A percentile compares a stretch with the other conserved stretches of the same genome.
These are phyloP conservation scores for Pedionomus torquatus DNA, from an alignment of 2,113 vertebrate species.

Conservation along the genomic window DNA sequence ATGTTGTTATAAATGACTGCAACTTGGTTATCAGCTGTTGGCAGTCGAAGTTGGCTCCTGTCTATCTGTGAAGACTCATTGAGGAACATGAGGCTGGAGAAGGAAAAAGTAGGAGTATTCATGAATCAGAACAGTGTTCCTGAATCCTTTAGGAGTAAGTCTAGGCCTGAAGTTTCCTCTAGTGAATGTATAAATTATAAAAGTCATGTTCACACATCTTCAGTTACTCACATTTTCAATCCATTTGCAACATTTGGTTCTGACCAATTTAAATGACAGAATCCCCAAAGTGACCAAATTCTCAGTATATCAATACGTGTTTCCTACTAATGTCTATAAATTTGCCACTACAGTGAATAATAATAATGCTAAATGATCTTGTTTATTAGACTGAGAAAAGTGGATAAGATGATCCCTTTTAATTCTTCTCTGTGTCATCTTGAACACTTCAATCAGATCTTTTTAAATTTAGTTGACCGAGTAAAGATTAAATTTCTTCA, in stretches of 20 bases:
- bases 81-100: not conserved
- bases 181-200: not conserved
- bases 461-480: not conserved
- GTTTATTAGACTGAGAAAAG: not conserved
- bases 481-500: not conserved
- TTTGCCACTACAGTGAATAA: not conserved
- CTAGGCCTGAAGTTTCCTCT: not conserved
- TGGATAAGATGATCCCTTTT: not conserved
- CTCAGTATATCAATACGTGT: not conserved
- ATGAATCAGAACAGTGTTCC: not conserved
- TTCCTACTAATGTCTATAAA: constrained; percentile 15
- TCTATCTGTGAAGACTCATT: not conserved
- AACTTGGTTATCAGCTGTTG: not conserved
- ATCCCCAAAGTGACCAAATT: not conserved
- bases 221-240: not conserved
- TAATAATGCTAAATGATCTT: not conserved
- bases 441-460: not conserved
- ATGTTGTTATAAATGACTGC: not conserved
- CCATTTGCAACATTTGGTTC: not conserved
- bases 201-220: not conserved
- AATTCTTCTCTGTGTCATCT: not conserved
- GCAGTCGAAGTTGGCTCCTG: not conserved
- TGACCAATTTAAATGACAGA: not conserved
- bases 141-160: not conserved
- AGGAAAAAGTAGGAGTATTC: not conserved